Percentiles rank a stretch among this genome's conserved stretches.
Evolutionary conservation across 2,797 vertebrate species (phyloP).

Genomic region (Typhlichthys eigenmanni): DNA sequence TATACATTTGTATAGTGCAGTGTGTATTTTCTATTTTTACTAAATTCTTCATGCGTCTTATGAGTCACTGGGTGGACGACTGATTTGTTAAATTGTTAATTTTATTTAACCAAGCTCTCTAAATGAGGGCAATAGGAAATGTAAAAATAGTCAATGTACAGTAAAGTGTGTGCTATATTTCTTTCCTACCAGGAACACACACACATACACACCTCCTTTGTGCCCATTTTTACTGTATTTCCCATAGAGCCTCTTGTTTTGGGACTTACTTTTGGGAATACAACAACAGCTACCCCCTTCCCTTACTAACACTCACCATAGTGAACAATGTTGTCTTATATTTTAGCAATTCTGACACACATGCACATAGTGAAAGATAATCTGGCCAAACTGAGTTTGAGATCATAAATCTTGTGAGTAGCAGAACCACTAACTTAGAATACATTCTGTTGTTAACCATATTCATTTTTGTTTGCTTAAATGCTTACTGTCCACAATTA

Average conservation of each 20-base stretch:
- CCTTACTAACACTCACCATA: background rate
- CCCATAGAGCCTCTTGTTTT: slow-evolving; percentile 30
- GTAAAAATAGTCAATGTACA: slow-evolving; percentile 18
- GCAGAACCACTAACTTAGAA: background rate
- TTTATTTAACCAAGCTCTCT: slow-evolving; percentile 8
- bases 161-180: slow-evolving; percentile 23
- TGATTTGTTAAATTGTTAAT: slow-evolving; percentile 12
- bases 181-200: slow-evolving; percentile 25
- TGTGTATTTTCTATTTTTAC: slow-evolving; percentile 37
- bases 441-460: background rate
- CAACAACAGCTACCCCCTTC: slow-evolving; percentile 20
- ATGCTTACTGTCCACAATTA: background rate
- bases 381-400: background rate
- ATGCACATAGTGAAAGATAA: no score
- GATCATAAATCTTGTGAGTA: background rate
- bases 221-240: slow-evolving; percentile 27
- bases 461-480: background rate
- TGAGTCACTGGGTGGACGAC: slow-evolving; percentile 14
- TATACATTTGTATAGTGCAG: slow-evolving; percentile 3
- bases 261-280: slow-evolving; percentile 12
- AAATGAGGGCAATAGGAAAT: slow-evolving; percentile 9
- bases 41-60: slow-evolving; percentile 35
- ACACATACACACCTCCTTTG: slow-evolving; percentile 21
- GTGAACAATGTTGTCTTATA: background rate
- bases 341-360: no score